Evolutionary conservation across 2,888 invertebrate genomes (phyloP).

Genomic region (Tribolium freemani): DNA sequence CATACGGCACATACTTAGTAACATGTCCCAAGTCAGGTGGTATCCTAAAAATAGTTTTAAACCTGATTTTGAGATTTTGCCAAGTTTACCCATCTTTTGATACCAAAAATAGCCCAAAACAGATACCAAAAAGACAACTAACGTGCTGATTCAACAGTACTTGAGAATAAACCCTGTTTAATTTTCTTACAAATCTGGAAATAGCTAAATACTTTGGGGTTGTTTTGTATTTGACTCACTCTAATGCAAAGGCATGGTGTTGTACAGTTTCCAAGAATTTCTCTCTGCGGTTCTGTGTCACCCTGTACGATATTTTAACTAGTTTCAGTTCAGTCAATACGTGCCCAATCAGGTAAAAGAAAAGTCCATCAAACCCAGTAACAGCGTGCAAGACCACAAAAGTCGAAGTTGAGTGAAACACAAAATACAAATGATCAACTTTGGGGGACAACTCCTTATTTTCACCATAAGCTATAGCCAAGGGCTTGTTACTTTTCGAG

Average conservation of each 20-base stretch:
- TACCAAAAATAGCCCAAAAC: constrained; percentile 29
- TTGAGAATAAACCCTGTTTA: not conserved
- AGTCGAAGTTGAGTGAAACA: constrained; percentile 8
- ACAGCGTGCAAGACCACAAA: not conserved
- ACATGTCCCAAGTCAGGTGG: constrained; percentile 21
- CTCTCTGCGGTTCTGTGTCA: not conserved
- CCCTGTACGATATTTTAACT: not conserved
- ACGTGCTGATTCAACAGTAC: constrained; percentile 19
- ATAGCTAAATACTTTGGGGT: not conserved
- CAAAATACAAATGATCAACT: not conserved
- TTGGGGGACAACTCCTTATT: not conserved
- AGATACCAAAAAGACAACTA: constrained; percentile 25
- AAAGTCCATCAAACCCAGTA: constrained; percentile 18
- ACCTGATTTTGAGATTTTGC: not conserved
- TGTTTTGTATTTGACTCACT: not conserved
- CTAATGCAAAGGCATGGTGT: constrained; percentile 19
- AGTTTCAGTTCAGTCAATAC: constrained; percentile 15
- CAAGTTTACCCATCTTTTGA: constrained; percentile 28
- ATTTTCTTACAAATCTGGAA: not conserved
- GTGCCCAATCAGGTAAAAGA: constrained; percentile 28
- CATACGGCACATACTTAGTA: constrained; percentile 6
- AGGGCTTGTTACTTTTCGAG: not conserved
- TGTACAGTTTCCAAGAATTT: not conserved
- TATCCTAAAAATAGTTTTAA: not conserved
- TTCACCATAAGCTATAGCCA: constrained; percentile 17